Conservation (phyloP, 1,140 invertebrate genomes). For the Colletes latitarsis region DNA sequence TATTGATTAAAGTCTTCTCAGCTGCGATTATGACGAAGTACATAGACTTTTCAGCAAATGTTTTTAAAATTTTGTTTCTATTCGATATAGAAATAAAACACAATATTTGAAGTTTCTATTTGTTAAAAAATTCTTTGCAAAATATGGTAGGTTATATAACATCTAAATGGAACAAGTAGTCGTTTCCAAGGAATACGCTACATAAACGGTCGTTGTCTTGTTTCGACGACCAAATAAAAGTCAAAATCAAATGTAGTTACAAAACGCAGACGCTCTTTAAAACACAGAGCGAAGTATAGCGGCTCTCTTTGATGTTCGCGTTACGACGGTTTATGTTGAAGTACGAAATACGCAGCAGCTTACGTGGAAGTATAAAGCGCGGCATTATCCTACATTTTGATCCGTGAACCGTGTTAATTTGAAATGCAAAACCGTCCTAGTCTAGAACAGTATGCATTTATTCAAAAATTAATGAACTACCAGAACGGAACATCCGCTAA, state of each 20-base stretch:
- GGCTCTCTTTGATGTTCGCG: slow-evolving; percentile 40
- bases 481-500: not conserved
- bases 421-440: slow-evolving; percentile 35
- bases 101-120: too few species aligned
- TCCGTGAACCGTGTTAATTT: slow-evolving; percentile 42
- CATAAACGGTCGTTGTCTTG: not conserved
- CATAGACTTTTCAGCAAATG: too few species aligned
- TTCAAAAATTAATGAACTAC: too few species aligned
- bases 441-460: not conserved
- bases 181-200: not conserved
- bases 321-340: slow-evolving; percentile 26
- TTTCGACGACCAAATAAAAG: slow-evolving; percentile 25
- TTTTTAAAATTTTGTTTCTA: too few species aligned
- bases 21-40: too few species aligned
- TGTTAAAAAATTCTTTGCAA: not conserved
- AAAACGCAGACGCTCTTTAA: slow-evolving; percentile 14
- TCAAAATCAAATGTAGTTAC: slow-evolving; percentile 2
- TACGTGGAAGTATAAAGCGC: slow-evolving; percentile 36
- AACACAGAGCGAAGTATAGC: not conserved
- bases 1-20: too few species aligned
- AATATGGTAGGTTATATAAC: not conserved
- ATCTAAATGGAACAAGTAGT: not conserved
- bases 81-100: too few species aligned
- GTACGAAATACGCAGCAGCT: slow-evolving; percentile 18
- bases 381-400: slow-evolving; percentile 42